A percentile compares a stretch with the other conserved stretches of the same genome.
phyloP scores from a whole-genome alignment of 2,888 invertebrate genomes.

The Lasioglossum villosulum region DNA sequence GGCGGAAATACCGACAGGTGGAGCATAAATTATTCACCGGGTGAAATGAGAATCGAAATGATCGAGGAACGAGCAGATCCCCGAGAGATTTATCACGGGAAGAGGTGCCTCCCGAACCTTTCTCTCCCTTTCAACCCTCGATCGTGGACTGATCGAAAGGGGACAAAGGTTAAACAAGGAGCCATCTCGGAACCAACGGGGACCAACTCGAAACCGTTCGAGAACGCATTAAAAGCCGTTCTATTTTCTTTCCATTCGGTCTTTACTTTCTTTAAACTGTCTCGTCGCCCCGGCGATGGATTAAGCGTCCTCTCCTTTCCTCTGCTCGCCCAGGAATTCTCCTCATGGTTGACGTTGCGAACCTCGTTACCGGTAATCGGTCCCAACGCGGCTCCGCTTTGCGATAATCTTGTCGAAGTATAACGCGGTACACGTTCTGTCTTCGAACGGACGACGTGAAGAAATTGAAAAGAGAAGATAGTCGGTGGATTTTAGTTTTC shows the following conservation, averaged over 20 bases:
- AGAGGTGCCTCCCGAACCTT: background rate
- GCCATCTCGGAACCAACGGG: background rate
- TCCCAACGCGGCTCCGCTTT: background rate
- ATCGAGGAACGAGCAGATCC: background rate
- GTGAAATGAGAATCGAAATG: background rate
- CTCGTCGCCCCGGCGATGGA: background rate
- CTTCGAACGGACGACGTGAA: background rate
- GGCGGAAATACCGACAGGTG: constrained; percentile 10
- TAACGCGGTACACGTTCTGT: background rate
- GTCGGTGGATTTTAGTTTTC: background rate
- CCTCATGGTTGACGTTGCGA: background rate
- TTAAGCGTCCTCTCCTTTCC: background rate
- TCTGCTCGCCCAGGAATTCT: background rate
- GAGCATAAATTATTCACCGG: constrained; percentile 31
- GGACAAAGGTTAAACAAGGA: background rate
- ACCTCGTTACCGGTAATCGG: constrained; percentile 3
- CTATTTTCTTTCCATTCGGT: background rate
- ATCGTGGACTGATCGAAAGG: background rate
- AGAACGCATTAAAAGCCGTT: constrained; percentile 16
- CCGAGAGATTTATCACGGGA: constrained; percentile 26
- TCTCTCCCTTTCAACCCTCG: background rate
- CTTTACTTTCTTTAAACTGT: background rate
- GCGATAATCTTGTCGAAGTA: background rate
- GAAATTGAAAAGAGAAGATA: background rate
- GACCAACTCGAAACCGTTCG: background rate